phyloP scores from a whole-genome alignment of 2,888 invertebrate species.

The Drosophila kokeensis region DNA sequence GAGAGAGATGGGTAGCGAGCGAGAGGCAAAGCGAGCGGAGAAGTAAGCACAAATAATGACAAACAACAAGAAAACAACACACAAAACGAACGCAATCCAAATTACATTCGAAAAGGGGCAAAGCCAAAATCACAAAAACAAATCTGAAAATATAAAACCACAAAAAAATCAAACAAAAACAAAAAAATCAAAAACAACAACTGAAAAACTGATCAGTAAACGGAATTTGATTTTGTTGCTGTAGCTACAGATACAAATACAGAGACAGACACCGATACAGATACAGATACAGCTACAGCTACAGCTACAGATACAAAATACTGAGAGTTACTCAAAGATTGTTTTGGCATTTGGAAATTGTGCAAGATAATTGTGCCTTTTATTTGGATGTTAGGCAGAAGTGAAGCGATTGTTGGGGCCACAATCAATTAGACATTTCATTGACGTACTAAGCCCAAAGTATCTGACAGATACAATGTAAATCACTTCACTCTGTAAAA shows the following conservation, averaged over 20 bases:
- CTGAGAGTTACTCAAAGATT: constrained; percentile 24
- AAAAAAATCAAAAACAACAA: constrained; percentile 4
- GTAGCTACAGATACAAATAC: constrained; percentile 12
- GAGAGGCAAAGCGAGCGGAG: constrained; percentile 31
- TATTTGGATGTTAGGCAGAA: constrained; percentile 49
- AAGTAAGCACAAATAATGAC: constrained; percentile 67
- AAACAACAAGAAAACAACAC: constrained; percentile 64
- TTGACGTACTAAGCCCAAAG: constrained; percentile 30
- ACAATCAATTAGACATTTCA: not conserved
- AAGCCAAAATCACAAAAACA: constrained; percentile 40
- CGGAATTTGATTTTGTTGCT: constrained; percentile 19
- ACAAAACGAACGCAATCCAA: constrained; percentile 51
- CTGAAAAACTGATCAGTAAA: constrained; percentile 44
- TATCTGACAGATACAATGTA: constrained; percentile 17
- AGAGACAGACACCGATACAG: constrained; percentile 4
- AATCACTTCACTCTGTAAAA: not conserved
- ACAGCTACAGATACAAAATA: constrained; percentile 23
- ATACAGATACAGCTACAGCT: constrained; percentile 22
- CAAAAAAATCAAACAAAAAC: not conserved
- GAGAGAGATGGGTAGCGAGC: not conserved
- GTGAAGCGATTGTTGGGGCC: constrained; percentile 38
- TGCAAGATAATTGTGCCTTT: constrained; percentile 41
- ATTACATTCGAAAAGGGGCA: constrained; percentile 56
- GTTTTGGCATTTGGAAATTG: constrained; percentile 37
- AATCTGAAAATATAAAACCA: constrained; percentile 39